phyloP scores from a whole-genome alignment of 2,797 vertebrate genomes.

The Varecia variegata region DNA sequence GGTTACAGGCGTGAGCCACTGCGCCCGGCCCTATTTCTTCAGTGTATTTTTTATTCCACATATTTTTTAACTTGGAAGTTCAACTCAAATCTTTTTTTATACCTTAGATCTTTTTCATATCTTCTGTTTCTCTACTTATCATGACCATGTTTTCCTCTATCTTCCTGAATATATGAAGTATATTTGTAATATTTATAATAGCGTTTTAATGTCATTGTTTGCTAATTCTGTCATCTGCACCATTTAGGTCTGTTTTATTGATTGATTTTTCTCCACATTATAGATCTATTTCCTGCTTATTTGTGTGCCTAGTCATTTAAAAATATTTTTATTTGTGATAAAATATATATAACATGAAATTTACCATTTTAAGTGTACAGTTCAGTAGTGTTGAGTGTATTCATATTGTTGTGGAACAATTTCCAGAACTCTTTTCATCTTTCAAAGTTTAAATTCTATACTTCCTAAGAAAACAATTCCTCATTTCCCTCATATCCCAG shows the following conservation, averaged over 20 bases:
- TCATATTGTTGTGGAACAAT: background rate
- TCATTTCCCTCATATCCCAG: background rate
- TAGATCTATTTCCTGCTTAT: background rate
- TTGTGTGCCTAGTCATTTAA: background rate
- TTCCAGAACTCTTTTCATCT: background rate
- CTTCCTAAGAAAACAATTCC: background rate
- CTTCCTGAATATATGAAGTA: background rate
- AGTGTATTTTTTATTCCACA: background rate
- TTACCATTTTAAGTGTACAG: background rate
- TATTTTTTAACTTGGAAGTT: background rate
- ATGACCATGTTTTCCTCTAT: background rate
- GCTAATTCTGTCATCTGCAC: background rate
- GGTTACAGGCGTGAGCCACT: no score
- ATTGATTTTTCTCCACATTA: background rate
- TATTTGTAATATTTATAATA: background rate
- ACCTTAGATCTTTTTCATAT: background rate
- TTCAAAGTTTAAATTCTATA: background rate
- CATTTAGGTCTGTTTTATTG: background rate
- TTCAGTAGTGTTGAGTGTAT: background rate
- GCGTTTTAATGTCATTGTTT: background rate
- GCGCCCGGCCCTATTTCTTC: no score
- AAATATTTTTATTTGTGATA: background rate
- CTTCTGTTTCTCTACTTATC: background rate
- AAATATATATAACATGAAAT: background rate
- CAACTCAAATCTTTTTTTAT: background rate